Evolutionary conservation across 2,797 vertebrate genomes (phyloP), one percentile per base, ranked within the genome.

Genomic region (Rhinoraja longicauda): DNA sequence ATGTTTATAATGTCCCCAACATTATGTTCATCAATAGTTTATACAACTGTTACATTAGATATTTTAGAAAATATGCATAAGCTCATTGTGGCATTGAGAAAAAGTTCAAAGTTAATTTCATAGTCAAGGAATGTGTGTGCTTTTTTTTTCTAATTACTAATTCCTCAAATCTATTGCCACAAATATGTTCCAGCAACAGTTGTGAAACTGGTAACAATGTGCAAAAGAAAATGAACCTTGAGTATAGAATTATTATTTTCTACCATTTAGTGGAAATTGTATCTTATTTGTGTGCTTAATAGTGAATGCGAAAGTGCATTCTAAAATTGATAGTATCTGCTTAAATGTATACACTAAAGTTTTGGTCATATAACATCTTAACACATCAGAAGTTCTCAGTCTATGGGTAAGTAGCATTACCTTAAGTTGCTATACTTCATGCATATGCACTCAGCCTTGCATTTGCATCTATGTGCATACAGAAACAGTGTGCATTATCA

Each of bases 1-100:
- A 92, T 92, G 90, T 73, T 53, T 91, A 72, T 75, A 75, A 91
- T 72, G 21, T 36, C 45, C 62, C 62, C 64, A 45, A 73, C 29
- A 29, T 53, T 26, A 91, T 91, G 29, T 92, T 92, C 39, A 53
- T 17, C 39, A 45, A 45, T 91, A n/a, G 70, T 53, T 91, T 73
- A 6, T 19, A 70, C 13, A 72, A 53, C 73, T 29, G 90, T 29
- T 91, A 73, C 24, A 45, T 92, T 92, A 29, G 45, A 73, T 1
- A 39, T 73, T 73, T 45, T 39, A 67, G 2, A 92, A 92, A 45
- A 53, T 92, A n/a, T 53, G 45, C 26, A 12, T 91, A 15, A 4
- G 39, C 15, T 88, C 59, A 70, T 26, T 53, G 72, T 73, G 36
- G 26, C 2, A 72, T 12, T 75, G 70, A 92, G n/a, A 4, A 70